Percentiles rank a stretch among this genome's conserved stretches.
These are phyloP conservation scores for Hymenochirus boettgeri DNA, from an alignment of 2,113 vertebrate species.

Conservation along the genomic window DNA sequence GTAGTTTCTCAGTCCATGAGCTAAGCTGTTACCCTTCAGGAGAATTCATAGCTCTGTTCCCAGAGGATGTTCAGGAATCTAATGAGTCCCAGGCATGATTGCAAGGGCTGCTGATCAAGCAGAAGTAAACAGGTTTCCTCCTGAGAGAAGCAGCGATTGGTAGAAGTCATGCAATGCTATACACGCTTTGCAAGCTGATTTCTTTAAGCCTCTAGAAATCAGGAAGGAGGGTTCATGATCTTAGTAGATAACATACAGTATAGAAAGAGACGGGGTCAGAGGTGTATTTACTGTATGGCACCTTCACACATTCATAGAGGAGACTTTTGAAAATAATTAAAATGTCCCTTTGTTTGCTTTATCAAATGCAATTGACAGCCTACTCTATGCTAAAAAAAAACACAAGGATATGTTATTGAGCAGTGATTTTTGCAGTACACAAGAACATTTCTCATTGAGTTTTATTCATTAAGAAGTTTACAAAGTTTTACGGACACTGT, in stretches of 20 bases:
- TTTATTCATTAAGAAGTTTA: too few species aligned
- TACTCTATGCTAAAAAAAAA: too few species aligned
- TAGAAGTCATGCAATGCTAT: conserved; percentile 33
- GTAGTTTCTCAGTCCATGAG: conserved; percentile 17
- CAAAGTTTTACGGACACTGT: too few species aligned
- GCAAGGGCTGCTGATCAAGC: conserved; percentile 40
- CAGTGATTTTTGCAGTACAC: too few species aligned
- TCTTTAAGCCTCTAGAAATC: conserved; percentile 26
- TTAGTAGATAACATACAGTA: not conserved
- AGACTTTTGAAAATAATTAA: too few species aligned
- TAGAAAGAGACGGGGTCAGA: not conserved
- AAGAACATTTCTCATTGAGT: too few species aligned
- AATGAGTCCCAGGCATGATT: conserved; percentile 42
- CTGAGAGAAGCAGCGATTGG: conserved; percentile 26
- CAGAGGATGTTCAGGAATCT: conserved; percentile 19
- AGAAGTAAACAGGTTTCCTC: conserved; percentile 43
- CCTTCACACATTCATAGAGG: too few species aligned
- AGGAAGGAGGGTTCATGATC: not conserved
- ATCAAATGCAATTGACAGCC: too few species aligned
- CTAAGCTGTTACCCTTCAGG: conserved; percentile 25
- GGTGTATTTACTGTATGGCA: not conserved
- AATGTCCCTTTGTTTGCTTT: too few species aligned
- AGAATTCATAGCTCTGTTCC: conserved; percentile 18
- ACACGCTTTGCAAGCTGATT: conserved; percentile 33
- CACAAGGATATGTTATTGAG: too few species aligned